These are phyloP conservation scores for Trichopria drosophilae DNA, from an alignment of 2,888 invertebrate genomes.

Conservation along the genomic window DNA sequence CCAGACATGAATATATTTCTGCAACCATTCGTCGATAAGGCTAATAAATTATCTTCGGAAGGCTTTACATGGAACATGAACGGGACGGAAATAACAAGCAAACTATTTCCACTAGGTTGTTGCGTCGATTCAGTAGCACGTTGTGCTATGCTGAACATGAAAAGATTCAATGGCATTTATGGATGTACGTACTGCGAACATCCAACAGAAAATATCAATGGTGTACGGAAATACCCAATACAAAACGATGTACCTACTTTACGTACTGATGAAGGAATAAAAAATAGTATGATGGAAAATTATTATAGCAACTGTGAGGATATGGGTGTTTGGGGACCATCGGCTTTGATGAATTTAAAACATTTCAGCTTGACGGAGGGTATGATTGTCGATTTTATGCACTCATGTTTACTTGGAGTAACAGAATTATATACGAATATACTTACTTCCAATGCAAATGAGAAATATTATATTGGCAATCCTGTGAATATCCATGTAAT, in stretches of 20 bases:
- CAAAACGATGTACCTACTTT: too few species aligned
- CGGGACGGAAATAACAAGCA: constrained; percentile 14
- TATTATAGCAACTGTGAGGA: too few species aligned
- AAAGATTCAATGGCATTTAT: constrained; percentile 25
- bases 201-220: not conserved
- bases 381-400: too few species aligned
- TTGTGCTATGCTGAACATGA: constrained; percentile 26
- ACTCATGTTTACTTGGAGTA: too few species aligned
- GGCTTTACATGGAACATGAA: constrained; percentile 24
- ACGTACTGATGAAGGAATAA: constrained; percentile 1
- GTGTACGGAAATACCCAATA: constrained; percentile 5
- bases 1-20: constrained; percentile 31
- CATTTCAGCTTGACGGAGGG: too few species aligned
- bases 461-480: too few species aligned
- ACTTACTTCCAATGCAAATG: too few species aligned
- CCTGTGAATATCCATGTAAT: too few species aligned
- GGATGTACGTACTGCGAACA: constrained; percentile 29
- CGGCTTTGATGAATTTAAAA: too few species aligned
- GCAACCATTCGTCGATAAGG: constrained; percentile 27
- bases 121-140: constrained; percentile 29
- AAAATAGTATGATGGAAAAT: constrained; percentile 6
- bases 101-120: constrained; percentile 10
- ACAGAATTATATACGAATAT: too few species aligned
- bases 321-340: too few species aligned
- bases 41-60: constrained; percentile 22